phyloP scores from a whole-genome alignment of 2,113 vertebrate genomes.

The Cephalophus harveyi region DNA sequence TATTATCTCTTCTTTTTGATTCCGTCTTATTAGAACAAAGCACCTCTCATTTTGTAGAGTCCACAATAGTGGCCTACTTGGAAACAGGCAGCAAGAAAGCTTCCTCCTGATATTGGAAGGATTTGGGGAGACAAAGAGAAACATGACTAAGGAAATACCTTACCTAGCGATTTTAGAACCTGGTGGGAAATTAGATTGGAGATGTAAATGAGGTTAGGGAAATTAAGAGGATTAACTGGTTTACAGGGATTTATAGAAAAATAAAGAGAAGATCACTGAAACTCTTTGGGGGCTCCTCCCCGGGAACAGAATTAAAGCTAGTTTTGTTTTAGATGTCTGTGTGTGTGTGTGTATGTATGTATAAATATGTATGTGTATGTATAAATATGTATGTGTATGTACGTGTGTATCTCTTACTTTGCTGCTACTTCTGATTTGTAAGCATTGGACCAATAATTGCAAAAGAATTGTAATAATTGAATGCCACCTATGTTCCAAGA shows the following conservation, averaged over 20 bases:
- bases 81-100: neutral
- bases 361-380: neutral
- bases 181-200: conserved; percentile 69
- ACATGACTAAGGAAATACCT: conserved; percentile 46
- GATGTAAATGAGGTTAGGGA: conserved; percentile 69
- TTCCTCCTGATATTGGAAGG: conserved; percentile 43
- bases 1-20: neutral
- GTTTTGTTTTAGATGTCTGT: neutral
- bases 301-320: conserved; percentile 1
- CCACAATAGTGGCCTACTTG: neutral
- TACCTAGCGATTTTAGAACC: conserved; percentile 39
- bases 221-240: conserved; percentile 67
- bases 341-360: neutral
- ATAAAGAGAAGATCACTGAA: conserved; percentile 63
- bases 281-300: neutral
- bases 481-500: neutral
- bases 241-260: conserved; percentile 73
- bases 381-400: neutral
- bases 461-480: neutral
- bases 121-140: neutral
- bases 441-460: neutral
- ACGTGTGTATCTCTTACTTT: neutral
- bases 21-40: conserved; percentile 19
- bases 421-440: neutral
- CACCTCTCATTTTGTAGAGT: neutral